A percentile compares a stretch with the other conserved stretches of the same genome.
Conservation (phyloP, 1,140 invertebrate genomes). For the Paracyclopina nana region DNA sequence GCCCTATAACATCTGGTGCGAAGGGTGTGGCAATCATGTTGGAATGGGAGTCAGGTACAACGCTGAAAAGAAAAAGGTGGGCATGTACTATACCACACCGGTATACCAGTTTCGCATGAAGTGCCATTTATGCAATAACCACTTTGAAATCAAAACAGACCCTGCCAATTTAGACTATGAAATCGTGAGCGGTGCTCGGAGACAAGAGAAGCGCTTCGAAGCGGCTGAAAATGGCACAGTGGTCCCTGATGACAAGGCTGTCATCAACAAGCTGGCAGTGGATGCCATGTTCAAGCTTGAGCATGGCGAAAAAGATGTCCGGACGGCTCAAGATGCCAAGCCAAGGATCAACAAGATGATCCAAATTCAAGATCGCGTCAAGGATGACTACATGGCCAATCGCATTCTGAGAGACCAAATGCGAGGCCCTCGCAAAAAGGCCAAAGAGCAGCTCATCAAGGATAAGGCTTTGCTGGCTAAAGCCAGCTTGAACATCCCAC, state of each 20-base stretch:
- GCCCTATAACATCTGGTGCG: constrained; percentile 99
- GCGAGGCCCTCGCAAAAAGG: constrained; percentile 53
- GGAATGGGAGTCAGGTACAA: constrained; percentile 98
- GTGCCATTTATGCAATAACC: constrained; percentile 90
- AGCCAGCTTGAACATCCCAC: constrained; percentile 49
- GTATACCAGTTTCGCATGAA: constrained; percentile 98
- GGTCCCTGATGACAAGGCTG: constrained; percentile 68
- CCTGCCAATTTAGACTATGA: constrained; percentile 96
- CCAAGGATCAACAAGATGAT: constrained; percentile 49
- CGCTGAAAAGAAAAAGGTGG: constrained; percentile 89
- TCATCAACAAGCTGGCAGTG: constrained; percentile 61
- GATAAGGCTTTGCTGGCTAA: constrained; percentile 53
- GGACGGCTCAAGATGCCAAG: constrained; percentile 43
- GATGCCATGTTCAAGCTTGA: constrained; percentile 93
- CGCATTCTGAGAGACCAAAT: constrained; percentile 55
- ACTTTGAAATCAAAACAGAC: constrained; percentile 98
- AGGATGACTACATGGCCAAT: constrained; percentile 78
- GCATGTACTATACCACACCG: constrained; percentile 96
- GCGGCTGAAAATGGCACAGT: constrained; percentile 84
- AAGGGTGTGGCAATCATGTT: constrained; percentile 92
- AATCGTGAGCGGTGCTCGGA: constrained; percentile 72
- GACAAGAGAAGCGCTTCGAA: constrained; percentile 97
- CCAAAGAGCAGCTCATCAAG: constrained; percentile 40
- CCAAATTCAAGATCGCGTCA: constrained; percentile 39
- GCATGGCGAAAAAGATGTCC: constrained; percentile 61